A percentile compares a stretch with the other conserved stretches of the same genome.
phyloP scores from a whole-genome alignment of 2,797 vertebrate species.

The Chanos chanos region DNA sequence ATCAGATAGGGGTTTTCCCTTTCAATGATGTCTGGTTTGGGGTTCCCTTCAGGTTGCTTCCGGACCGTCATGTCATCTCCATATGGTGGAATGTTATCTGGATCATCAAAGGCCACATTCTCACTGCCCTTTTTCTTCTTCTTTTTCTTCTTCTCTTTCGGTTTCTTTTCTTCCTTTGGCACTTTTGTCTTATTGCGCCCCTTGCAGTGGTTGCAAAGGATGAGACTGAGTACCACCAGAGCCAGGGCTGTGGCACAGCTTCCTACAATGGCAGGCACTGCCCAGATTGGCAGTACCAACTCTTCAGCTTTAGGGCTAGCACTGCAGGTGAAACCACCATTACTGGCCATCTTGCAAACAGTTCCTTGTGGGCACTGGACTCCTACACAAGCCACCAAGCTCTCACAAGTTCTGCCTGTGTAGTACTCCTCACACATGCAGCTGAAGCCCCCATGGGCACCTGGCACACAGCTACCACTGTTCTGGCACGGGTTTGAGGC shows the following conservation, averaged over 20 bases:
- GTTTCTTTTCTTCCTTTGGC: constrained; percentile 87
- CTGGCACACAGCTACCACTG: constrained; percentile 87
- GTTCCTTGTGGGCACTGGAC: constrained; percentile 80
- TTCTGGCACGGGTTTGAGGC: constrained; percentile 87
- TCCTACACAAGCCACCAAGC: constrained; percentile 84
- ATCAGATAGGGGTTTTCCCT: constrained; percentile 96
- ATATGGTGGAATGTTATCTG: constrained; percentile 91
- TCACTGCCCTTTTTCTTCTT: constrained; percentile 97
- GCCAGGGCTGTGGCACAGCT: constrained; percentile 89
- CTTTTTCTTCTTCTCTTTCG: constrained; percentile 91
- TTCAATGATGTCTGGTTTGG: constrained; percentile 96
- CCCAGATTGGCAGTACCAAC: constrained; percentile 90
- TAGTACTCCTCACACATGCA: constrained; percentile 87
- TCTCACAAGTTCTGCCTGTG: constrained; percentile 81
- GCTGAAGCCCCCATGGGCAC: constrained; percentile 69
- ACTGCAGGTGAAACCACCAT: constrained; percentile 78
- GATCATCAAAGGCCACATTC: constrained; percentile 93
- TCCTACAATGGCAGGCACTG: constrained; percentile 92
- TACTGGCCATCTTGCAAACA: constrained; percentile 70
- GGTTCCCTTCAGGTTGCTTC: constrained; percentile 96
- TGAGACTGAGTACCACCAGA: constrained; percentile 88
- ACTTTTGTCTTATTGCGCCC: constrained; percentile 76
- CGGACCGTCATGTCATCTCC: constrained; percentile 93
- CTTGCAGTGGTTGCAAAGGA: constrained; percentile 92
- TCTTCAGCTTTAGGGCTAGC: constrained; percentile 59